Conservation (phyloP, 2,888 invertebrate species). For the Rhodophaea formosa region DNA sequence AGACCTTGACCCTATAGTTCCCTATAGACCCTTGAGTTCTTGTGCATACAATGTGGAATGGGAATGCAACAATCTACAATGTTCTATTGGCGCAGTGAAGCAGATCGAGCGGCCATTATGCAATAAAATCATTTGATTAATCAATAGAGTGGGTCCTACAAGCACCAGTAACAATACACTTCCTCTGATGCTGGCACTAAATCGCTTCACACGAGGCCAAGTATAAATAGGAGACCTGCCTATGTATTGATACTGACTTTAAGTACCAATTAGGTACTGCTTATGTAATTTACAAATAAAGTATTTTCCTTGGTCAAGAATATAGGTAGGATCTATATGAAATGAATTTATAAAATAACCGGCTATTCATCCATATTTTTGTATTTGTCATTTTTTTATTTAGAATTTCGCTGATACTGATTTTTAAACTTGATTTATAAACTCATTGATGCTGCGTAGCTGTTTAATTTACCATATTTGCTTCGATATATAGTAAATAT, state of each 20-base stretch:
- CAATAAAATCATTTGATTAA: constrained; percentile 76
- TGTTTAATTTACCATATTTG: too few relatives aligned
- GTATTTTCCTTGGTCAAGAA: too few relatives aligned
- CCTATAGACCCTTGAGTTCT: background rate
- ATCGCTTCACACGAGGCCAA: constrained; percentile 7
- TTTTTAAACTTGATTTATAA: too few relatives aligned
- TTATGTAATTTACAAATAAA: too few relatives aligned
- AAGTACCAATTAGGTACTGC: background rate
- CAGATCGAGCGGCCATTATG: constrained; percentile 59
- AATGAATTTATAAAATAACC: too few relatives aligned
- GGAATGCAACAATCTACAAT: constrained; percentile 9
- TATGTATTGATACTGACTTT: too few relatives aligned
- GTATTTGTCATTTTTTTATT: too few relatives aligned
- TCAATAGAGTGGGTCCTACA: constrained; percentile 73
- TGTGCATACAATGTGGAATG: constrained; percentile 10
- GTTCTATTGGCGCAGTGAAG: constrained; percentile 33
- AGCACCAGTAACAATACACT: constrained; percentile 58
- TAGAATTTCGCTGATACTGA: too few relatives aligned
- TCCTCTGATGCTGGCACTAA: constrained; percentile 41
- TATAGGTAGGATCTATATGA: too few relatives aligned
- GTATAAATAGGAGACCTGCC: constrained; percentile 2
- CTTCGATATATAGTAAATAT: too few relatives aligned
- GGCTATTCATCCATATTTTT: too few relatives aligned
- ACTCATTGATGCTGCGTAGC: too few relatives aligned
- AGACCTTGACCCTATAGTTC: background rate